These are phyloP conservation scores for Tricholaema leucomelas DNA, from an alignment of 2,113 vertebrate species.

Conservation along the genomic window DNA sequence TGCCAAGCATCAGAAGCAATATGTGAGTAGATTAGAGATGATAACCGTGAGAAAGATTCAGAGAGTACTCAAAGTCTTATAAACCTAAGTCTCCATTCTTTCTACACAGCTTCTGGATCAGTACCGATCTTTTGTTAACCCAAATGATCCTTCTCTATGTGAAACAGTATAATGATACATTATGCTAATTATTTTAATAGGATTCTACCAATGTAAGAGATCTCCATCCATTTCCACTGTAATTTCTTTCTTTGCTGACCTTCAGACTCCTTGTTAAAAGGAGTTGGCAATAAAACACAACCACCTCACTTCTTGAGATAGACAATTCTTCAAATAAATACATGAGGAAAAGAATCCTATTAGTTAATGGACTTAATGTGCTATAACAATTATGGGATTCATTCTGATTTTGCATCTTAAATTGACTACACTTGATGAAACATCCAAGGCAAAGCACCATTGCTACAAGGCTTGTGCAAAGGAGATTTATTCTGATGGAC, in stretches of 20 bases:
- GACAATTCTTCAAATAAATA: neutral
- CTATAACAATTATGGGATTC: neutral
- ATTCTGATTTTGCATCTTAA: neutral
- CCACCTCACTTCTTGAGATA: neutral
- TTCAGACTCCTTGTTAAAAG: slow-evolving; percentile 7
- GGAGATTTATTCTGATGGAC: slow-evolving; percentile 22
- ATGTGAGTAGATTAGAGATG: neutral
- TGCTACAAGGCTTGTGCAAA: neutral
- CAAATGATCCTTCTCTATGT: neutral
- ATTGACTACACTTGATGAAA: neutral
- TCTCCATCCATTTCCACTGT: neutral
- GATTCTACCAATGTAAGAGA: neutral
- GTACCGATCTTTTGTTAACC: neutral
- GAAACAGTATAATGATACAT: neutral
- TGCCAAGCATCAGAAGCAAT: neutral
- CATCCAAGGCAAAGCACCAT: neutral
- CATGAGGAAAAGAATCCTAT: neutral
- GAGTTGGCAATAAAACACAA: neutral
- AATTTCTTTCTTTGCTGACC: neutral
- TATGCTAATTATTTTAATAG: neutral
- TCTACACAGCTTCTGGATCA: neutral
- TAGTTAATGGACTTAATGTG: neutral
- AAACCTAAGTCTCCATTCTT: neutral
- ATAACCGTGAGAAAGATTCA: neutral
- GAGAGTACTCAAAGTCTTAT: neutral